Base-by-base conservation (phyloP, 2,888 invertebrate genomes). In the Mythimna lalbum region DNA sequence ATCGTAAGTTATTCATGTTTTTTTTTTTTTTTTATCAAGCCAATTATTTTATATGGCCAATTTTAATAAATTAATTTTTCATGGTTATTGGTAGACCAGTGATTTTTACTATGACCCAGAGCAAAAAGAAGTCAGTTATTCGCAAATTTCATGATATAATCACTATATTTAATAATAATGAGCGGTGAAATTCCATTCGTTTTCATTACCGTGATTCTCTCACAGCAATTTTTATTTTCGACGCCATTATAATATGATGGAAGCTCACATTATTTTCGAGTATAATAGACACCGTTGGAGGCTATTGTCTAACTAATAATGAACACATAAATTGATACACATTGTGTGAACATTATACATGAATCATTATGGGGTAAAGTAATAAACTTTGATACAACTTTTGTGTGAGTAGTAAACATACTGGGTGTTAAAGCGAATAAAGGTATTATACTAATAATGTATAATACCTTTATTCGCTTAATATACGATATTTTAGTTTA, bases 301-400 rank as follows among this genome's bases (percentile, higher is more conserved):
- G 50, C 80, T 49, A 63, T 77, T 80, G 76, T 77, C 59, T 57
- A 36, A 64, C 61, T 59, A 59, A 64, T 64, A 75, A 68, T 74
- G 80, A 74, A 57, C 68, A 43, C 47, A 67, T 63, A 61, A 63
- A 80, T 77, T 75, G 50, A 75, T 67, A 80, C 39, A 43, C 63
- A 69, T 64, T 75, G 63, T 64, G 47, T 56, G 60, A 63, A 69
- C 60, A 63, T 79, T 49, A 33, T 43, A 60, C 63, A 77, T 74
- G n/a, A 80, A 74, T 80, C 80, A 64, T 57, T 43, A 36, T 10
- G 19, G 31, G 63, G 57, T 56, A 36, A 67, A 74, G 63, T 80
- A 33, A 55, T 55, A 55, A 55, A 64, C 74, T 67, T 74, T 56
- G 53, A 50, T 57, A 50, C 10, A 27, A 12, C 76, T 36, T 50